Conservation (phyloP, 2,113 vertebrate genomes). For the Malaclemys terrapin region DNA sequence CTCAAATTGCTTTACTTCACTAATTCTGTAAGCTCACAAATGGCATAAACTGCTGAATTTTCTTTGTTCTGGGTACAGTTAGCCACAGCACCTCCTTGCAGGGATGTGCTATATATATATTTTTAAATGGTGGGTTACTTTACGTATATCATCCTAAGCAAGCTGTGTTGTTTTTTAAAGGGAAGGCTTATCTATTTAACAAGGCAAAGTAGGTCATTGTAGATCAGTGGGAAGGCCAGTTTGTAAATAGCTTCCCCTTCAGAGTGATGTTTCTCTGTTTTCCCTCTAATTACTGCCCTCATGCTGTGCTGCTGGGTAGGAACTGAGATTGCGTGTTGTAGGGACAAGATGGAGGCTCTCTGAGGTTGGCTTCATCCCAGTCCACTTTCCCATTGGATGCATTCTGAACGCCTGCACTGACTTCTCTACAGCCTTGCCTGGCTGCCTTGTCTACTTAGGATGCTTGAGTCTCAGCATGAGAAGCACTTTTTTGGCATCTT, state of each 20-base stretch:
- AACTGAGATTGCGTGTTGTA: rapidly evolving
- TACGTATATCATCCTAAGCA: not conserved
- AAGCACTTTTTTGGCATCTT: not conserved
- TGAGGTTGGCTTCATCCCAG: not conserved
- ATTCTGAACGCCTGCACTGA: rapidly evolving
- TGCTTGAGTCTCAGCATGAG: not conserved
- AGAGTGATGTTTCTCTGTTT: not conserved
- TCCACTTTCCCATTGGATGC: rapidly evolving
- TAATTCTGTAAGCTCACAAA: rapidly evolving
- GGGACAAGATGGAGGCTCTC: rapidly evolving
- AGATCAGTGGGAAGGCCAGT: not conserved
- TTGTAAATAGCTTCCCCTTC: not conserved
- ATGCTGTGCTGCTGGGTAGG: not conserved
- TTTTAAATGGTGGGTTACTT: not conserved
- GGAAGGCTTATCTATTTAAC: not conserved
- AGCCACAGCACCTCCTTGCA: not conserved
- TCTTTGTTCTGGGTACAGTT: not conserved
- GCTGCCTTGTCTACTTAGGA: rapidly evolving
- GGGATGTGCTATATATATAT: not conserved
- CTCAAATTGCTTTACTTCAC: not conserved
- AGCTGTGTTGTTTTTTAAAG: not conserved
- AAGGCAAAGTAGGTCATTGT: not conserved
- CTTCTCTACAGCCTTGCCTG: rapidly evolving
- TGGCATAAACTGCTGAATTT: not conserved
- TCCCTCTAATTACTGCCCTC: not conserved